Conservation (phyloP, 2,797 vertebrate species). For the Phrynocephalus guinanensis region DNA sequence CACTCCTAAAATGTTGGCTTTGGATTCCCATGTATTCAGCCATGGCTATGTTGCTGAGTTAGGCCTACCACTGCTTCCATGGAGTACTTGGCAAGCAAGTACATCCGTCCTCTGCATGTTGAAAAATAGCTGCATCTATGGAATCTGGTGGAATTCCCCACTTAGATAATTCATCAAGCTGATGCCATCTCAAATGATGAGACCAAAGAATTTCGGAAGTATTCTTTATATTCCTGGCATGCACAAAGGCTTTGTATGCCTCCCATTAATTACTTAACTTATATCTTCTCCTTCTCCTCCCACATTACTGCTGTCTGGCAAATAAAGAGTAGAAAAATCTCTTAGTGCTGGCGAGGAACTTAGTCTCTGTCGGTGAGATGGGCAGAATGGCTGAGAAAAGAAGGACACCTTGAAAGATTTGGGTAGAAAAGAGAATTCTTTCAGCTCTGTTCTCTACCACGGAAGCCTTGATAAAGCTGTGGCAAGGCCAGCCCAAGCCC, state of each 20-base stretch:
- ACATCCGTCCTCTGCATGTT: no score
- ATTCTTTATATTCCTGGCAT: no score
- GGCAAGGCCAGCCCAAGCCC: background rate
- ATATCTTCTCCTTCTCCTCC: background rate
- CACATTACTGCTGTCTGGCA: background rate
- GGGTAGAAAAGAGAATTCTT: background rate
- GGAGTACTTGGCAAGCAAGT: no score
- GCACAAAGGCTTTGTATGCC: background rate
- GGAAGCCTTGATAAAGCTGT: background rate
- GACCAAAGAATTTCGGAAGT: no score
- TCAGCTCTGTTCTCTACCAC: background rate
- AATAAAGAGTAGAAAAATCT: background rate
- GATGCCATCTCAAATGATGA: no score
- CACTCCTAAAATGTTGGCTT: no score
- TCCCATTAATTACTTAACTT: background rate
- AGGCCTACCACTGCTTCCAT: no score
- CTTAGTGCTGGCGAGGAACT: background rate
- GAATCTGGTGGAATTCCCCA: no score
- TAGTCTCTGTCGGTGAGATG: background rate
- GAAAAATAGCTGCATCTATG: no score
- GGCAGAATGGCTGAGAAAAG: background rate
- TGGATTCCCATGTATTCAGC: no score
- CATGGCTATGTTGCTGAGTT: no score
- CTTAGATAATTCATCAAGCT: no score
- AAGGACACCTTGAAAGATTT: background rate